Percentiles rank a stretch among this genome's conserved stretches.
These are phyloP conservation scores for Catocala fraxini DNA, from an alignment of 2,888 invertebrate genomes.

Conservation along the genomic window DNA sequence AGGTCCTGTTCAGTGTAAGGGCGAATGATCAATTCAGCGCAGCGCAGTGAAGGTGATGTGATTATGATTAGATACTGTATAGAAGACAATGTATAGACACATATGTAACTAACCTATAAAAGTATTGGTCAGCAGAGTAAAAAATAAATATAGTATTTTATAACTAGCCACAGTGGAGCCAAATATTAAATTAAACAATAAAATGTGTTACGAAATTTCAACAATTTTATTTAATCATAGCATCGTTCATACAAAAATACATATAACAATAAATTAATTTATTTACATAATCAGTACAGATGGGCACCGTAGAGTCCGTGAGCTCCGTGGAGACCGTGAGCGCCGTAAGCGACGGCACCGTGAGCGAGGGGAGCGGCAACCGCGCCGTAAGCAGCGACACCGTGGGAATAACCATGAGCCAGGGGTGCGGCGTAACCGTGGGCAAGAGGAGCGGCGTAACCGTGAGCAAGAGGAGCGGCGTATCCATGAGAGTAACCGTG, in stretches of 20 bases:
- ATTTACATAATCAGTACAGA: conserved; percentile 50
- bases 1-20: no score
- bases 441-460: no score
- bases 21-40: no score
- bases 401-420: conserved; percentile 53
- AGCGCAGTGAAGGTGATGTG: no score
- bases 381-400: conserved; percentile 55
- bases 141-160: no score
- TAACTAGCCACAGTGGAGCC: no score
- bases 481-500: no score
- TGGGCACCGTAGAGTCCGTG: conserved; percentile 51
- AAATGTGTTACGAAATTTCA: conserved; percentile 18
- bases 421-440: conserved; percentile 40
- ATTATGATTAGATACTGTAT: no score
- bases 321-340: conserved; percentile 51
- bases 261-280: conserved; percentile 46
- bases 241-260: conserved; percentile 52
- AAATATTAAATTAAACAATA: neutral
- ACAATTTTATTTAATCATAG: conserved; percentile 58
- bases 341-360: conserved; percentile 45
- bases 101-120: no score
- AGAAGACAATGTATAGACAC: no score
- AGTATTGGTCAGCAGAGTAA: no score
- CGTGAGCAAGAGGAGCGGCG: no score
- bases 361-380: conserved; percentile 46